A percentile compares a stretch with the other conserved stretches of the same genome.
These are phyloP conservation scores for Ethmia dodecea DNA, from an alignment of 2,888 invertebrate genomes.

Conservation along the genomic window DNA sequence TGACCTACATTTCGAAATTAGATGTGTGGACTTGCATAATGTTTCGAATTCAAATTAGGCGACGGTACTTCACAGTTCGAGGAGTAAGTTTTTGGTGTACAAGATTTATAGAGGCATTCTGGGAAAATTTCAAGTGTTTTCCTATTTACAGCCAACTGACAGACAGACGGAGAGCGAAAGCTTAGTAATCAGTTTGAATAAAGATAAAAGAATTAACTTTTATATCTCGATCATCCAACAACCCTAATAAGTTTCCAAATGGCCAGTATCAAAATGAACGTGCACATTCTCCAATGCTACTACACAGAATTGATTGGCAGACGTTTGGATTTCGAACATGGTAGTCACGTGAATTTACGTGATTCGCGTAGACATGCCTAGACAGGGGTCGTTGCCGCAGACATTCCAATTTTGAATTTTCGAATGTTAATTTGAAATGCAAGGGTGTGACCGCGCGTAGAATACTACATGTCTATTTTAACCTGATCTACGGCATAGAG, in stretches of 20 bases:
- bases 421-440: slow-evolving; percentile 22
- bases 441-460: slow-evolving; percentile 22
- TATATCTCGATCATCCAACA: slow-evolving; percentile 9
- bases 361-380: slow-evolving; percentile 20
- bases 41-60: no score
- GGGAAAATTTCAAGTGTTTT: no score
- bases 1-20: slow-evolving; percentile 46
- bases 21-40: slow-evolving; percentile 32
- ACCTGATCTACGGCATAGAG: slow-evolving; percentile 16
- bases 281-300: slow-evolving; percentile 13
- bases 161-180: no score
- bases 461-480: slow-evolving; percentile 20
- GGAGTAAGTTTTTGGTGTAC: no score
- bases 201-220: no score
- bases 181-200: no score
- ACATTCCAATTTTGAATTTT: slow-evolving; percentile 25
- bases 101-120: no score
- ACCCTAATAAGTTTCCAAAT: neutral
- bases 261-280: slow-evolving; percentile 10
- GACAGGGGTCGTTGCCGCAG: slow-evolving; percentile 25
- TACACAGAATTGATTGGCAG: slow-evolving; percentile 25
- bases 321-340: slow-evolving; percentile 15
- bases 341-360: slow-evolving; percentile 15
- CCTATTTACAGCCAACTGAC: no score
- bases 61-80: no score